Evolutionary conservation across 2,888 invertebrate species (phyloP), one percentile per base, ranked within the genome.

Genomic region (Agrochola lychnidis): DNA sequence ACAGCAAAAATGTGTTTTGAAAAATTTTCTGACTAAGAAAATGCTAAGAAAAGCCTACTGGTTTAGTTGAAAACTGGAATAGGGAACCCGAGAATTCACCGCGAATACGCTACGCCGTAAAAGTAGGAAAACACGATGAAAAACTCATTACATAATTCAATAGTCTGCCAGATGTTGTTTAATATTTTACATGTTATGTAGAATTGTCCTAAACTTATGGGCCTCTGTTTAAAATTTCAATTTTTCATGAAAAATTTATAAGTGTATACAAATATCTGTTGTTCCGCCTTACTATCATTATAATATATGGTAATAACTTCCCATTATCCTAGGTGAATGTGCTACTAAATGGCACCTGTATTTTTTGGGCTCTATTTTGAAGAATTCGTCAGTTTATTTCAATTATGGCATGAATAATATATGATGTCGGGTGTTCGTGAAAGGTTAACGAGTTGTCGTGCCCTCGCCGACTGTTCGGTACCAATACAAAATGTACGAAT

Each of bases 401-500:
- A 90, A 91, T 91, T 91, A 90, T 86, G 87, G 88, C 87, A 92
- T 95, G 92, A 94, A 95, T 95, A 94, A 95, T 93, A 92, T 88
- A 93, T 92, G 79, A 75, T 78, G 73, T 61, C 57, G 86, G 86
- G 89, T 86, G 70, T 82, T 89, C 95, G 95, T 95, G 95, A 96
- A 95, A 96, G 96, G 96, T 96, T 95, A 95, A 95, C 94, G 88
- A 91, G 93, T 87, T 83, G 92, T 91, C 92, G 85, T 89, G 90
- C 90, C 91, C 91, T 84, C 86, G 82, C 76, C 77, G 83, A 83
- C 80, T 83, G 84, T 82, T 68, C 45, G 19, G 19, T 76, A 40
- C 56, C 48, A 45, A 51, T 48, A 74, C 56, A 48, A 42, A 76
- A 57, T n/a, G n/a, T 12, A 76, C 59, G 53, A 73, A 79, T 73